Conservation (phyloP, 64 coral and sea anemone genomes). For the Anthopleura sola region DNA sequence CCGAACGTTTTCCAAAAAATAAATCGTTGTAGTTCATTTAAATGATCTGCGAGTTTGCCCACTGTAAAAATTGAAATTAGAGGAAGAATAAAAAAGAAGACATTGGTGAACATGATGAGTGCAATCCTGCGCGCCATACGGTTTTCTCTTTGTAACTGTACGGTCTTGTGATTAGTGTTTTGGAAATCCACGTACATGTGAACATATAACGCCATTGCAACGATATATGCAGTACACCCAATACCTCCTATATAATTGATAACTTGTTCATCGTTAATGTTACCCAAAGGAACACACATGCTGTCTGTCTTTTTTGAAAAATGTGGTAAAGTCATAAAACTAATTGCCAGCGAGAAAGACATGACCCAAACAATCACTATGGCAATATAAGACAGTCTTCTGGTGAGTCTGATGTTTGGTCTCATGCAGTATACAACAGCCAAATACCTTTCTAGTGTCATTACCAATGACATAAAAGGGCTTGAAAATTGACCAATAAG, state of each 20-base stretch:
- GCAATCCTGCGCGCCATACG: too few species aligned
- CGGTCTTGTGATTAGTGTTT: not conserved
- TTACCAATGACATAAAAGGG: not conserved
- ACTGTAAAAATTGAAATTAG: too few species aligned
- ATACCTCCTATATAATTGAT: not conserved
- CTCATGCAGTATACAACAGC: not conserved
- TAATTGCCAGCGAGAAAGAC: not conserved
- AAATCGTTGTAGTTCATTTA: too few species aligned
- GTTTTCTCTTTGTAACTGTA: too few species aligned
- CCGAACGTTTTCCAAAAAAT: too few species aligned
- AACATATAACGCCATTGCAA: not conserved
- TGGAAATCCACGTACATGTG: not conserved
- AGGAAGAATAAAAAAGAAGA: too few species aligned
- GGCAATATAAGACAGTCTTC: not conserved
- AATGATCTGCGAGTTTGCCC: too few species aligned
- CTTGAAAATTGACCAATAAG: not conserved
- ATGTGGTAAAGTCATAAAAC: not conserved
- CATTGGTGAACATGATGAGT: too few species aligned
- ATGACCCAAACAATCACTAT: not conserved
- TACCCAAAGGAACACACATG: not conserved
- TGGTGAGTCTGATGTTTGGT: not conserved
- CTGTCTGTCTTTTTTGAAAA: not conserved
- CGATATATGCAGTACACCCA: not conserved
- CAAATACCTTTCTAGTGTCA: not conserved
- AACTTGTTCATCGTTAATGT: not conserved